Conservation (phyloP, 2,888 invertebrate species). For the Andrena trimmerana region DNA sequence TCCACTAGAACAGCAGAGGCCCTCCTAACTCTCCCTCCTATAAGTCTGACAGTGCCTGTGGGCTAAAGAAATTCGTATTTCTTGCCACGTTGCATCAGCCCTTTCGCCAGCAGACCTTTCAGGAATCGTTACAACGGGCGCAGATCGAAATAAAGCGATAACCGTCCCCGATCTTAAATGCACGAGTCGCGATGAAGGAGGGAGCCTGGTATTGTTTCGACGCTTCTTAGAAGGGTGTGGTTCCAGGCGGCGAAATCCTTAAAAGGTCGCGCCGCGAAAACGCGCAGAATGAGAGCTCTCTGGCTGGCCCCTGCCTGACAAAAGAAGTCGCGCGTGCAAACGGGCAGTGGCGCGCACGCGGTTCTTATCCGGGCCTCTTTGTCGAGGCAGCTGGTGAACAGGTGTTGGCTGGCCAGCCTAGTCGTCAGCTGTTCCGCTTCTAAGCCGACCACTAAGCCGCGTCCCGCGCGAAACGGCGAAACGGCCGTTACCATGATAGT, state of each 20-base stretch:
- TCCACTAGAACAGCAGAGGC: not conserved
- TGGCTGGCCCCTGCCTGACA: slow-evolving; percentile 8
- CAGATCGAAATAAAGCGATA: slow-evolving; percentile 62
- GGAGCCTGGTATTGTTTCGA: slow-evolving; percentile 59
- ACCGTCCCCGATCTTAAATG: slow-evolving; percentile 54
- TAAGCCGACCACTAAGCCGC: slow-evolving; percentile 67
- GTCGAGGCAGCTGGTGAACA: slow-evolving; percentile 83
- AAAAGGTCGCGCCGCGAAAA: slow-evolving; percentile 53
- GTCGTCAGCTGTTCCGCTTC: slow-evolving; percentile 81
- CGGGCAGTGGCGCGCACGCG: slow-evolving; percentile 18
- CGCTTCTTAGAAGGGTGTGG: slow-evolving; percentile 63
- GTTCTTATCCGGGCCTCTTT: slow-evolving; percentile 73
- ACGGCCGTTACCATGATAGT: slow-evolving; percentile 65
- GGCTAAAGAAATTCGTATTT: no score
- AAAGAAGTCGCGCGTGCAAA: slow-evolving; percentile 41
- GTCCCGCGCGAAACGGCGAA: slow-evolving; percentile 25
- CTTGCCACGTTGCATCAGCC: slow-evolving; percentile 24
- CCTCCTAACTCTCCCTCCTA: not conserved
- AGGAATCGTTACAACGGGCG: not conserved
- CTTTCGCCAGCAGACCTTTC: slow-evolving; percentile 25
- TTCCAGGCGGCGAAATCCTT: slow-evolving; percentile 61
- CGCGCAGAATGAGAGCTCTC: slow-evolving; percentile 12
- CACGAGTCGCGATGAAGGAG: slow-evolving; percentile 39
- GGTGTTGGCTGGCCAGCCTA: slow-evolving; percentile 76
- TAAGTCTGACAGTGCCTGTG: no score